Evolutionary conservation across 2,113 vertebrate species (phyloP), one percentile per base, ranked within the genome.

Genomic region (Salvator merianae): DNA sequence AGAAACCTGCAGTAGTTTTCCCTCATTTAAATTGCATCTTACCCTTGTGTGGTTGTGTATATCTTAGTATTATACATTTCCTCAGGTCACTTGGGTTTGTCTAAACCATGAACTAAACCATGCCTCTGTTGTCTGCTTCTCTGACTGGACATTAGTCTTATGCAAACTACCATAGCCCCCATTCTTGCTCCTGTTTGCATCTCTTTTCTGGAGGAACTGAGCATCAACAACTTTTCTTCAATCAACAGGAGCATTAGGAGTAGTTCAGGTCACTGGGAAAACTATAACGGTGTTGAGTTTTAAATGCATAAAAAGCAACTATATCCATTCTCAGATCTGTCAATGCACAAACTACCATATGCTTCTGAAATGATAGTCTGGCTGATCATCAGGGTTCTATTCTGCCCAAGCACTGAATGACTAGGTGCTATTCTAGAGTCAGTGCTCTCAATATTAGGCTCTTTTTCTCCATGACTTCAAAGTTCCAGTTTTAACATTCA

Each of bases 401-500:
- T 59, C 28, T 55, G 75, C 12, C 8, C 32, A 74, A 66, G 84
- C n/a, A 47, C 59, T 80, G 53, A 79, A 0, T 0, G 28, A 53
- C 89, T 86, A 78, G 47, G 47, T 87, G 66, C 81, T 81, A 87
- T 78, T 40, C 1, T 83, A 84, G 73, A 92, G 91, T 89, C 87
- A 73, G 62, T 50, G 75, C 88, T 91, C 86, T 92, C 90, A 79
- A 68, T 72, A 90, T 89, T 90, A 80, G 1, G 0, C 91, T 87
- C 82, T 79, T 32, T 72, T 47, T 9, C 63, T 71, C 63, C 82
- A 76, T 78, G 84, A 87, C 89, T 91, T 85, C 70, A 63, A 90
- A 89, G 90, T 77, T 90, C 4, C 70, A 77, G 77, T 85, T 93
- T 85, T 90, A 93, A 30, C 87, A 89, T 90, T 90, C 91, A 85